Conservation (phyloP, 2,888 invertebrate species). For the Priocnemis perturbator region DNA sequence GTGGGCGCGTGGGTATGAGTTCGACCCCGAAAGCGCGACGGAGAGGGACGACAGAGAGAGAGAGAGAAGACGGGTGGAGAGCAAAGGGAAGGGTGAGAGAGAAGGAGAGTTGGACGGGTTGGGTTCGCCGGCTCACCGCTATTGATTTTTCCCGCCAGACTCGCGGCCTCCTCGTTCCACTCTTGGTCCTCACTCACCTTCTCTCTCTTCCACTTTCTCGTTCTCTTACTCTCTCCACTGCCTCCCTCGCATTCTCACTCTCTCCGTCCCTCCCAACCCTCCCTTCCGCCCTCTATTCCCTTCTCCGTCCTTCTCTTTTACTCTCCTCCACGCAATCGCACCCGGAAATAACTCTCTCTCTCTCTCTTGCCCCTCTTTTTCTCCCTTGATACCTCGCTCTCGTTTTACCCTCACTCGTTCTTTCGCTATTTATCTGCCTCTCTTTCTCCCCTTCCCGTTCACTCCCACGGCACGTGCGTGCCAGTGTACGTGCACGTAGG, state of each 20-base stretch:
- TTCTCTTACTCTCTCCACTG: constrained; percentile 43
- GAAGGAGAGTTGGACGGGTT: constrained; percentile 63
- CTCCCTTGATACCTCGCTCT: constrained; percentile 23
- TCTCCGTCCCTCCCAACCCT: constrained; percentile 24
- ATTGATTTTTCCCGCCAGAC: constrained; percentile 75
- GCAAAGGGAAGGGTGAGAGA: constrained; percentile 28
- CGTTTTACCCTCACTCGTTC: constrained; percentile 13
- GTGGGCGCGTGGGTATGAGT: constrained; percentile 60
- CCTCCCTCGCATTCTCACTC: constrained; percentile 31
- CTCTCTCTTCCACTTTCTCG: constrained; percentile 32
- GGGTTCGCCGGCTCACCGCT: constrained; percentile 74
- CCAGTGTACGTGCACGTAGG: background rate
- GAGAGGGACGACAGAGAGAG: constrained; percentile 32
- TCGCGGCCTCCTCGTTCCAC: constrained; percentile 69
- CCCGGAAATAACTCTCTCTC: constrained; percentile 48
- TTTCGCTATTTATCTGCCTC: background rate
- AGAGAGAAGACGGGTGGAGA: constrained; percentile 30
- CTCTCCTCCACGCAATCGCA: constrained; percentile 22
- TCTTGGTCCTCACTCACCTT: constrained; percentile 54
- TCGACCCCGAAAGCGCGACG: constrained; percentile 58
- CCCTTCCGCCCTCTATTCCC: constrained; percentile 35
- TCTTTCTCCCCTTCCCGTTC: constrained; percentile 11
- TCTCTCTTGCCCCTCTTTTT: constrained; percentile 28
- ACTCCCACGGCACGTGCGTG: constrained; percentile 12
- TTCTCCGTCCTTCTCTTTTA: constrained; percentile 30